Evolutionary conservation across 2,797 vertebrate species (phyloP).

Genomic region (Anomalospiza imberbis): DNA sequence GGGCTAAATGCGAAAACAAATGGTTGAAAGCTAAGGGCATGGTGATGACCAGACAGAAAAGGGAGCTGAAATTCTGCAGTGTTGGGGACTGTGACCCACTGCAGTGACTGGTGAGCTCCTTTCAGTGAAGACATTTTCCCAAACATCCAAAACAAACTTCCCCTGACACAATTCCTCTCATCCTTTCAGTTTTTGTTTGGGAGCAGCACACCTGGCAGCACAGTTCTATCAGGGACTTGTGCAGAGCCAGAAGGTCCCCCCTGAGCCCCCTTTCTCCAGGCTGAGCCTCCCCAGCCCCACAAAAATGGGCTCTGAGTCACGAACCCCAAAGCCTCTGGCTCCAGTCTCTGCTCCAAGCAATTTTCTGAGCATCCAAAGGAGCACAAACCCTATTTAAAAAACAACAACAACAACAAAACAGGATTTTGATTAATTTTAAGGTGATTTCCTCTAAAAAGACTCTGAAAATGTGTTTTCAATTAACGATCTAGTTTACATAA

Average conservation of each 20-base stretch:
- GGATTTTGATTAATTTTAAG: slow-evolving; percentile 35
- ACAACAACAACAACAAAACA: background rate
- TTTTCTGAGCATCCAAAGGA: background rate
- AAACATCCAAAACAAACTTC: background rate
- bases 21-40: background rate
- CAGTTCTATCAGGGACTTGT: background rate
- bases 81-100: background rate
- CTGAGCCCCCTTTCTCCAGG: too few relatives aligned
- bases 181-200: background rate
- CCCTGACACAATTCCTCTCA: background rate
- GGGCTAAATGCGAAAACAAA: background rate
- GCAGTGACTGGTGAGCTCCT: background rate
- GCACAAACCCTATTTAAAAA: background rate
- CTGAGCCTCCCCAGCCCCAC: background rate
- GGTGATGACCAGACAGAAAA: background rate
- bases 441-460: slow-evolving; percentile 34
- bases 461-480: slow-evolving; percentile 34
- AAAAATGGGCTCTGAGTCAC: background rate
- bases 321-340: background rate
- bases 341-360: background rate
- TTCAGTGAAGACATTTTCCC: background rate
- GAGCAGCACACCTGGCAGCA: background rate
- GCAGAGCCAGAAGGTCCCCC: background rate
- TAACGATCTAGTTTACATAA: slow-evolving; percentile 16
- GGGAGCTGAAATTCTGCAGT: background rate